phyloP scores from a whole-genome alignment of 2,113 vertebrate species.

The Ptilorrhoa leucosticta region DNA sequence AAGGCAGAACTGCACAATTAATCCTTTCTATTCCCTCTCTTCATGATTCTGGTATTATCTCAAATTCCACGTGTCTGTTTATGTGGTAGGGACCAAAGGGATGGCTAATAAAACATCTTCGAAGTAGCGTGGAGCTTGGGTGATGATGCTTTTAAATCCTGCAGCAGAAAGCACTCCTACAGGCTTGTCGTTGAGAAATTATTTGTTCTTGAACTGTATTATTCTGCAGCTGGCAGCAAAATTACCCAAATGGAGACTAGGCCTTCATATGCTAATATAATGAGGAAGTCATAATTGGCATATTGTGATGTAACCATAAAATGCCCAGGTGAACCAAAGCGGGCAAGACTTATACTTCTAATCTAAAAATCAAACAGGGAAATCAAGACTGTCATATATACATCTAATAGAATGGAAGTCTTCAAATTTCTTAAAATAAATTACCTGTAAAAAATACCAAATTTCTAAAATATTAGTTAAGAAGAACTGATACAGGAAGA shows the following conservation, averaged over 20 bases:
- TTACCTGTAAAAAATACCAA: background rate
- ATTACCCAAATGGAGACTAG: background rate
- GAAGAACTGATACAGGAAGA: background rate
- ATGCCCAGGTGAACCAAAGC: background rate
- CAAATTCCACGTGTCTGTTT: background rate
- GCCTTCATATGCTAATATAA: background rate
- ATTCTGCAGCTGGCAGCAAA: background rate
- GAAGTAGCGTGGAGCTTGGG: background rate
- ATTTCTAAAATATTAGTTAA: background rate
- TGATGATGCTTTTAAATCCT: background rate
- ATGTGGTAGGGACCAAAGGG: background rate
- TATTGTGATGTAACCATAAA: background rate
- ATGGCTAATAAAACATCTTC: background rate
- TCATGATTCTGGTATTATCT: background rate
- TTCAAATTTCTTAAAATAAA: background rate
- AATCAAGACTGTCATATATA: background rate
- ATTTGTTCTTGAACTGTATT: background rate
- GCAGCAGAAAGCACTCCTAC: background rate
- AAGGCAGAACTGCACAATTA: slow-evolving; percentile 21
- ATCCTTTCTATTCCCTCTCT: slow-evolving; percentile 3
- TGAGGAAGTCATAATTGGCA: background rate
- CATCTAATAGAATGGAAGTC: background rate
- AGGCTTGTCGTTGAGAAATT: background rate
- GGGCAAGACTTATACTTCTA: background rate
- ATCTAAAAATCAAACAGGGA: background rate